Evolutionary conservation across 2,113 vertebrate genomes (phyloP).

Genomic region (Periophthalmodon schlosseri): DNA sequence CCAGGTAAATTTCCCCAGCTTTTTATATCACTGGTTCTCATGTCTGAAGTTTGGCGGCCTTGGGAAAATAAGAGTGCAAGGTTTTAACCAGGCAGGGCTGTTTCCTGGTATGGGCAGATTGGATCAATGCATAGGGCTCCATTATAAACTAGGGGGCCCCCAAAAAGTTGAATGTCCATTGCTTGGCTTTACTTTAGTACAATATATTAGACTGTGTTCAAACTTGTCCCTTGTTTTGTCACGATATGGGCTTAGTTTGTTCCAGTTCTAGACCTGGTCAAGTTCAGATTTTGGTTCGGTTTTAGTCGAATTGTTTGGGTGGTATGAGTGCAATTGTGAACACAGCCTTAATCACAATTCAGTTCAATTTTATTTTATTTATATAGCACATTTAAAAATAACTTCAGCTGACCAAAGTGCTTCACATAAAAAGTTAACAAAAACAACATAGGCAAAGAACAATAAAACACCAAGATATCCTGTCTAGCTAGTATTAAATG

Average conservation of each 20-base stretch:
- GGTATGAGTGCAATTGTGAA: no score
- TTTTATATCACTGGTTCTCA: conserved; percentile 84
- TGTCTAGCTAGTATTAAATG: no score
- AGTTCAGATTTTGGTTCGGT: no score
- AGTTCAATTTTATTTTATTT: no score
- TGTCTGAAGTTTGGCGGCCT: conserved; percentile 82
- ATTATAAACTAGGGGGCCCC: not conserved
- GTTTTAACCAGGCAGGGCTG: conserved; percentile 20
- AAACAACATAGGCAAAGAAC: no score
- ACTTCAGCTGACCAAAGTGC: no score
- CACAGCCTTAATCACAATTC: no score
- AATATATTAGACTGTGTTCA: not conserved
- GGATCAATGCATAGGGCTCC: not conserved
- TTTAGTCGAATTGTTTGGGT: no score
- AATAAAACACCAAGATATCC: no score
- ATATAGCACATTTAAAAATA: no score
- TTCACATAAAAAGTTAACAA: no score
- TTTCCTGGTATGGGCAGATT: not conserved
- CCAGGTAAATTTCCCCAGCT: conserved; percentile 81
- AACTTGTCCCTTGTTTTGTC: not conserved
- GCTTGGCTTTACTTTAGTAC: not conserved
- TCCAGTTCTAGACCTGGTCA: not conserved
- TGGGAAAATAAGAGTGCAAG: conserved; percentile 75
- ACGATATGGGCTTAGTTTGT: not conserved
- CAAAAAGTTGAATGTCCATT: not conserved